These are phyloP conservation scores for Trissoscelio sp. DNA, from an alignment of 2,888 invertebrate genomes.

Conservation along the genomic window DNA sequence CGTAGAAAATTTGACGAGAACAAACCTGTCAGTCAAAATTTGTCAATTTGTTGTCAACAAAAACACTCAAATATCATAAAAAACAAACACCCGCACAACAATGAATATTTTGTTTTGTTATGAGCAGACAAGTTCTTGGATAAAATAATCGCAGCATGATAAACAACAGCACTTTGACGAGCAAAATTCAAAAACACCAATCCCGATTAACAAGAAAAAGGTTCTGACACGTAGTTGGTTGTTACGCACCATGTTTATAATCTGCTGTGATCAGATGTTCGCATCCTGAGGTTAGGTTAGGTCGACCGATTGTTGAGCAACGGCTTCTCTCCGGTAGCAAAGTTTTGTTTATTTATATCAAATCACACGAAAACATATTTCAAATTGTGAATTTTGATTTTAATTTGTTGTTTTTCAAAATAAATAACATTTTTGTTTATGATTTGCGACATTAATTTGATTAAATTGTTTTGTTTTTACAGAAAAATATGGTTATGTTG, in stretches of 20 bases:
- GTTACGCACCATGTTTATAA: conserved; percentile 27
- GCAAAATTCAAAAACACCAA: conserved; percentile 22
- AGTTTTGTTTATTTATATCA: too few relatives aligned
- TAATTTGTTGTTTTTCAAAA: not conserved
- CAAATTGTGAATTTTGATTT: too few relatives aligned
- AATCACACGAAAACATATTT: too few relatives aligned
- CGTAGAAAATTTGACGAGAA: not conserved
- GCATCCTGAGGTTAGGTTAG: conserved; percentile 12
- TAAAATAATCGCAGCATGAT: not conserved
- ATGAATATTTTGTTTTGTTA: not conserved
- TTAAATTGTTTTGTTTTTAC: not conserved
- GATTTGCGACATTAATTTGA: too few relatives aligned
- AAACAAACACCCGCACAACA: conserved; percentile 2
- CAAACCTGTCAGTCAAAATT: not conserved
- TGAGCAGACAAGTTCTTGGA: not conserved
- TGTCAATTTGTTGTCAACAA: not conserved
- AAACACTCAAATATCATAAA: not conserved
- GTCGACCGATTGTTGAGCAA: conserved; percentile 18
- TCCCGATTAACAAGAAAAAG: conserved; percentile 1
- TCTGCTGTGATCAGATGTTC: conserved; percentile 28
- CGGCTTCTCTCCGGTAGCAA: not conserved
- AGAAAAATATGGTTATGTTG: conserved; percentile 45
- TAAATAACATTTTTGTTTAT: too few relatives aligned
- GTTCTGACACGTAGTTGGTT: conserved; percentile 10
- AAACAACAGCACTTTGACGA: not conserved